Evolutionary conservation across 2,888 invertebrate species (phyloP), one percentile per base, ranked within the genome.

Genomic region (Philaethria dido): DNA sequence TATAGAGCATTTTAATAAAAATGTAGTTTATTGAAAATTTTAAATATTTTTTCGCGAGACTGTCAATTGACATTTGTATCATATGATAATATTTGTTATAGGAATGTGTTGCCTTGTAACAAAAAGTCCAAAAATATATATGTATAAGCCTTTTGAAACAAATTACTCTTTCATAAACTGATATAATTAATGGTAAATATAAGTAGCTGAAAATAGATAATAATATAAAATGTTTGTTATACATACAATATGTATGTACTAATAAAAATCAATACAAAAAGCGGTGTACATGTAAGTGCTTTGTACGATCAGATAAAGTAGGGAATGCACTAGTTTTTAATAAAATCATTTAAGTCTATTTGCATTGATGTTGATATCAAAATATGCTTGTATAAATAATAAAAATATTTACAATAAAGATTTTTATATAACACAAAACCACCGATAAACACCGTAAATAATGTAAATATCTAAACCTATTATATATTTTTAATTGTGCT

Each of bases 1-100:
- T 48, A 48, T 20, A 55, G 18, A 8, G 18, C 20, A 55, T 55
- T 55, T 36, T 55, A 20, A 55, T 20, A 13, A 20, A 25, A 48
- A 22, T 14, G 20, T 25, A 25, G n/a, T 25, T 52, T 52, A 16
- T 4, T 0, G n/a, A 29, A 29, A 16, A 1, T 52, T 52, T 16
- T n/a, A 29, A 52, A 16, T 9, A 9, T 11, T 16, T 11, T 52
- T 52, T 9, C 16, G n/a, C 1, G 11, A 3, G 29, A 52, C 50
- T n/a, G n/a, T n/a, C n/a, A n/a, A 29, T 29, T 52, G 29, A 52
- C 50, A 29, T 29, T 52, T 52, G 9, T 29, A 16, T 52, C 9
- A 25, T 13, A 50, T 6, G 11, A 29, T 16, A 16, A 6, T 45
- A 20, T 45, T 16, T 44, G 5, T 22, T 22, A 22, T 16, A n/a